Percentiles rank a stretch among this genome's conserved stretches.
Conservation (phyloP, 2,888 invertebrate genomes). For the Oscheius myriophilus region DNA sequence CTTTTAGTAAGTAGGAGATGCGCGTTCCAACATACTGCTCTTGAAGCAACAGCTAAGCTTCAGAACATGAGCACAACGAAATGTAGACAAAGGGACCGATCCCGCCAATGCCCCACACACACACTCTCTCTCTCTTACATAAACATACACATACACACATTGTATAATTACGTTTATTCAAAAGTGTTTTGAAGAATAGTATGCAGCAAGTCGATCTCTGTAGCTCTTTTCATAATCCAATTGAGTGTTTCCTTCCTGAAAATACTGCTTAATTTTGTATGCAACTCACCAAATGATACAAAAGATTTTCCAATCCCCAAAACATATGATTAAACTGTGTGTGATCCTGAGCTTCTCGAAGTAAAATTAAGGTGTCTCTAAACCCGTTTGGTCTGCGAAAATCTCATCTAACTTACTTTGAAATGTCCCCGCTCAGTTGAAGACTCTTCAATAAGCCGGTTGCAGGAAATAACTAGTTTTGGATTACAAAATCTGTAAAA, state of each 20-base stretch:
- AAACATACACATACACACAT: too few relatives aligned
- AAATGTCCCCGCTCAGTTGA: neutral
- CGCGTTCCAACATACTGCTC: too few relatives aligned
- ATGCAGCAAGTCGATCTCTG: neutral
- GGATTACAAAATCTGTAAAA: too few relatives aligned
- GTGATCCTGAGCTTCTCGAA: neutral
- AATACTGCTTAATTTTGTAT: too few relatives aligned
- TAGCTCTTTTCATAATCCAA: slow-evolving; percentile 8
- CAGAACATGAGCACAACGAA: too few relatives aligned
- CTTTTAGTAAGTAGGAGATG: too few relatives aligned
- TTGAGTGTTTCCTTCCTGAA: slow-evolving; percentile 7
- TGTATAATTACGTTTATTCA: too few relatives aligned
- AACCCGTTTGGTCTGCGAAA: neutral
- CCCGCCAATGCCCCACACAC: too few relatives aligned
- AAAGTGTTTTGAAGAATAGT: slow-evolving; percentile 2
- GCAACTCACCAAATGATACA: neutral
- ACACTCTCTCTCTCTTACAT: too few relatives aligned
- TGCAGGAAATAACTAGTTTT: neutral
- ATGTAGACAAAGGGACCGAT: too few relatives aligned
- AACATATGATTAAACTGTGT: neutral
- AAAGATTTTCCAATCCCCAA: slow-evolving; percentile 23
- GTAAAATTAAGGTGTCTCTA: neutral
- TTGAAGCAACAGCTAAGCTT: too few relatives aligned
- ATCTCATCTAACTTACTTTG: neutral
- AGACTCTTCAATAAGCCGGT: neutral